These are phyloP conservation scores for Cheilosia scutellata DNA, from an alignment of 2,888 invertebrate genomes.

Conservation along the genomic window DNA sequence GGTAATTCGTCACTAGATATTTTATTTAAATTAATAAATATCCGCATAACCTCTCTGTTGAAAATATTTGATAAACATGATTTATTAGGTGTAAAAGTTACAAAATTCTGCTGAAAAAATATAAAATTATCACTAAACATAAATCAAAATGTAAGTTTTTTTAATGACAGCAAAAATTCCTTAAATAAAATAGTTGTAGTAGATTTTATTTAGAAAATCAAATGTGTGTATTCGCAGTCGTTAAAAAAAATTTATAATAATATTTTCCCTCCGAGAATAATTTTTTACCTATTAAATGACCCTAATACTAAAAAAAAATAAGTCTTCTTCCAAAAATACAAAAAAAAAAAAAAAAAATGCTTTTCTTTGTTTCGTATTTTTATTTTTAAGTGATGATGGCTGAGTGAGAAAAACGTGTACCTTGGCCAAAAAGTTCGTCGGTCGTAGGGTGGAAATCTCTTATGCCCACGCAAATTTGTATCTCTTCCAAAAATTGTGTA, in stretches of 20 bases:
- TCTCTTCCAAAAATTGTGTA: constrained; percentile 39
- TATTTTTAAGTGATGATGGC: constrained; percentile 52
- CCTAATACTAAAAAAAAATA: constrained; percentile 17
- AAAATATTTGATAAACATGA: too few species aligned
- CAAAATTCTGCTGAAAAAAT: neutral
- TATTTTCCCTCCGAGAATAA: constrained; percentile 3
- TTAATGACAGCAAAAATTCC: neutral
- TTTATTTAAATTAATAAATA: too few species aligned
- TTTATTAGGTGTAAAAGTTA: neutral
- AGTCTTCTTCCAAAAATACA: constrained; percentile 7
- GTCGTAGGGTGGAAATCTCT: neutral
- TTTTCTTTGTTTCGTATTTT: constrained; percentile 2
- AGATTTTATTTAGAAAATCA: too few species aligned
- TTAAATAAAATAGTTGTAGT: too few species aligned
- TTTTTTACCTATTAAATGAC: constrained; percentile 27
- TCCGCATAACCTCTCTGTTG: too few species aligned
- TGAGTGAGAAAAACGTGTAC: constrained; percentile 9
- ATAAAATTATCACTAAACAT: neutral
- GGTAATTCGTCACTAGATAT: too few species aligned
- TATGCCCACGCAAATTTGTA: constrained; percentile 20
- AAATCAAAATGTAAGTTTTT: neutral
- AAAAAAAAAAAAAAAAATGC: neutral
- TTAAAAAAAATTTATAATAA: too few species aligned
- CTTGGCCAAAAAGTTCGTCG: constrained; percentile 1
- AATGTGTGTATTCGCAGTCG: too few species aligned